Base-by-base conservation (phyloP, 2,888 invertebrate genomes). In the Drosophila hamatofila region DNA sequence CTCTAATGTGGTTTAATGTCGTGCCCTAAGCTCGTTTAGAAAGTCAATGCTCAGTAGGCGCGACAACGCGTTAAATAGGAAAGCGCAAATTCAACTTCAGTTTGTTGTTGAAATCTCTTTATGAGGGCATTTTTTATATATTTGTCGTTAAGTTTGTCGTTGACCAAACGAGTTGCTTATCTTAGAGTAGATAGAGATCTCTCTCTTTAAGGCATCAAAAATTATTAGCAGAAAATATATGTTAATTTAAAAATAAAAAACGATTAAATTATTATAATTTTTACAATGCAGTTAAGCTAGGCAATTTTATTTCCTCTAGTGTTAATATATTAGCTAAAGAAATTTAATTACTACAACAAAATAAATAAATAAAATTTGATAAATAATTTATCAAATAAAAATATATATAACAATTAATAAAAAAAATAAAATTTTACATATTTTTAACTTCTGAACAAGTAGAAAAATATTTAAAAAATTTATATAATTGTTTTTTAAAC, bases 11-110 rank as follows among this genome's bases (percentile, higher is more conserved):
- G 16, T 56, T 52, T 69, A 35, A 73, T 69, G 48, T 60, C 65
- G 74, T 73, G 74, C 30, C 48, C 61, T 57, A 49, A 49, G 68
- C 41, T 21, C 60, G 27, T 70, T 77, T 77, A 78, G 77, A 77
- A 77, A 77, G 77, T 70, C 44, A 23, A 55, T 42, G 76, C 65
- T 57, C 70, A 62, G 48, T 74, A 57, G 62, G 65, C 52, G 59
- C 62, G 61, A 37, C n/a, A 7, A 37, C 6, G 51, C 39, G 18
- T 49, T 6, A 33, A 49, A 14, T 51, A 72, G 54, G 51, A 73
- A 64, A 77, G 56, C 67, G 59, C 72, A 58, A 57, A 41, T 42
- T 18, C 62, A n/a, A 57, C 30, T 39, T 42, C 0, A 51, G 56
- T 37, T 39, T 25, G 52, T 44, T 44, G 30, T 57, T 65, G 18